These are phyloP conservation scores for Xanthorhoe designata DNA, from an alignment of 2,888 invertebrate species.

Conservation along the genomic window DNA sequence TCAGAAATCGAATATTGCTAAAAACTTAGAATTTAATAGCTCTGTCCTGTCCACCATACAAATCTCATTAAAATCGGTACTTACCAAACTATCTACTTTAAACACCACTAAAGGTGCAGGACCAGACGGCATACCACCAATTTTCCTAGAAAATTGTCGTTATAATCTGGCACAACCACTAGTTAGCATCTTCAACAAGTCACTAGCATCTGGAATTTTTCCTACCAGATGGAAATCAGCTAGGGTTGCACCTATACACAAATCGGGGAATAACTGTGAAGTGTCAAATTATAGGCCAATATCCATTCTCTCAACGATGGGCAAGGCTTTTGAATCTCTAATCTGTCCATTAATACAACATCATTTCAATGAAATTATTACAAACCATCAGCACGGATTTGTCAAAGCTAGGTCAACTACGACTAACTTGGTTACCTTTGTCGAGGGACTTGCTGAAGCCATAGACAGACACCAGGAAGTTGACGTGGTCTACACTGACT, in stretches of 20 bases:
- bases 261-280: background rate
- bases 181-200: background rate
- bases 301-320: slow-evolving; percentile 10
- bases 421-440: too few species aligned
- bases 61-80: background rate
- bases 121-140: slow-evolving; percentile 8
- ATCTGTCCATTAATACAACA: slow-evolving; percentile 2
- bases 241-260: slow-evolving; percentile 9
- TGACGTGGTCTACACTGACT: too few species aligned
- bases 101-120: slow-evolving; percentile 7
- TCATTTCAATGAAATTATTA: background rate
- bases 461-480: too few species aligned
- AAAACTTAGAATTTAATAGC: background rate
- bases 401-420: too few species aligned
- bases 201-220: slow-evolving; percentile 5
- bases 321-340: slow-evolving; percentile 5
- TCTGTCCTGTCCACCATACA: slow-evolving; percentile 3
- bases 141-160: slow-evolving; percentile 1
- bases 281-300: slow-evolving; percentile 15
- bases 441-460: too few species aligned
- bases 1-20: background rate
- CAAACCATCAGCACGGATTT: slow-evolving; percentile 7
- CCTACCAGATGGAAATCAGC: slow-evolving; percentile 3
- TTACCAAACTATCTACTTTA: background rate
- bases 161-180: background rate